Conservation (phyloP, 2,888 invertebrate species). For the Acanthosepion pharaonis region DNA sequence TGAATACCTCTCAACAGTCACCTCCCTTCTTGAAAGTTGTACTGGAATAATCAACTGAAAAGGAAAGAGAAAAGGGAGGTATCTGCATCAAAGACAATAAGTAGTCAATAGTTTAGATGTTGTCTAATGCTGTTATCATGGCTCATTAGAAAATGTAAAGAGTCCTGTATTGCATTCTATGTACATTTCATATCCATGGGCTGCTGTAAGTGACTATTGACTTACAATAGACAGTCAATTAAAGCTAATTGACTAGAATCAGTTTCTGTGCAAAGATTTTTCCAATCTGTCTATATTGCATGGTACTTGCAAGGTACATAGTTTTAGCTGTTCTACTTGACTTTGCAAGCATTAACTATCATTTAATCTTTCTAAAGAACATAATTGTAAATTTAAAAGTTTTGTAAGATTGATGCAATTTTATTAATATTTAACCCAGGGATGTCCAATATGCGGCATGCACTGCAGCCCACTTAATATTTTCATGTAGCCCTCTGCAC, state of each 20-base stretch:
- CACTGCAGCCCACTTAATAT: too few relatives aligned
- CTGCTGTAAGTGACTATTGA: conserved; percentile 4
- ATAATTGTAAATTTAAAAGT: too few relatives aligned
- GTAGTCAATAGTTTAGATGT: background rate
- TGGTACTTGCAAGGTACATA: background rate
- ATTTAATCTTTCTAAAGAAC: too few relatives aligned
- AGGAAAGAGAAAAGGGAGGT: background rate
- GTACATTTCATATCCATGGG: background rate
- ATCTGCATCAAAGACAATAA: background rate
- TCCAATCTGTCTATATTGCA: conserved; percentile 6
- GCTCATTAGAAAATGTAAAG: conserved; percentile 8
- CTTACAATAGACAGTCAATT: background rate
- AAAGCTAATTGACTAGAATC: background rate
- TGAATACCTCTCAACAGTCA: too few relatives aligned
- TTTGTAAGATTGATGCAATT: too few relatives aligned
- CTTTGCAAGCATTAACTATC: too few relatives aligned
- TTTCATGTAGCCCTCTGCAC: too few relatives aligned
- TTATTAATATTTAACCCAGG: too few relatives aligned
- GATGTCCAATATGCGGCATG: too few relatives aligned
- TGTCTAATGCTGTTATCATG: background rate
- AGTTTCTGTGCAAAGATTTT: background rate
- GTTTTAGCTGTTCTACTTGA: too few relatives aligned
- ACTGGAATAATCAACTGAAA: background rate
- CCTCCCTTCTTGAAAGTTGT: background rate
- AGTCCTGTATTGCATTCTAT: background rate